Evolutionary conservation across 2,797 vertebrate genomes (phyloP), one percentile per base, ranked within the genome.

Genomic region (Schizothorax lantsangensis): DNA sequence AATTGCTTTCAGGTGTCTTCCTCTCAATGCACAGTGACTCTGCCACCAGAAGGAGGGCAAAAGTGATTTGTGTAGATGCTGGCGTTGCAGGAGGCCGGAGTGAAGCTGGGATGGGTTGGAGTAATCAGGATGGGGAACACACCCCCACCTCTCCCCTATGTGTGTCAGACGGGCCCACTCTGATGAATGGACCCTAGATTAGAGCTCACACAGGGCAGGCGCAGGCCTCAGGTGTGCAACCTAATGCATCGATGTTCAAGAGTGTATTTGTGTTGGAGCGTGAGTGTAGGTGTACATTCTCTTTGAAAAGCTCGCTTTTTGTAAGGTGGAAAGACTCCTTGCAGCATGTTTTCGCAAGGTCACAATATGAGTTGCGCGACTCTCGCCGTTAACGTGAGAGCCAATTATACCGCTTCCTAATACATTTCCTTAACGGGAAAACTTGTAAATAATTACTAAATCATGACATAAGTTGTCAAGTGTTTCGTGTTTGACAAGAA

Each of bases 141-240:
- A 86, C 85, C 69, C 89, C 88, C 87, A 78, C 88, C 84, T 88
- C 64, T 84, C 40, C 43, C 36, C 38, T n/a, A 86, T 57, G 77
- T 86, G 84, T 86, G 59, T 88, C 83, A 84, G 66, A 83, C 47
- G 49, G 87, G 47, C 54, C 79, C 94, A 94, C 92, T 94, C 95
- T 84, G 96, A 94, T 96, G 96, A 97, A 97, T 97, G 95, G 95
- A 94, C 96, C 95, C 94, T 95, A 96, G 96, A 97, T 96, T 96
- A 96, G 96, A 86, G 95, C 95, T 95, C 88, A 87, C 72, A 69
- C 88, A 86, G 95, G 93, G 96, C 95, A 83, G 95, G 95, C 94
- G 93, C 94, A 95, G 95, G 95, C 95, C 97, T 96, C 96, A 97
- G 95, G 96, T 97, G 96, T 96, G 95, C 95, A 95, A 95, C 95